Conservation (phyloP, 2,888 invertebrate species). For the Dinocampus coccinellae region DNA sequence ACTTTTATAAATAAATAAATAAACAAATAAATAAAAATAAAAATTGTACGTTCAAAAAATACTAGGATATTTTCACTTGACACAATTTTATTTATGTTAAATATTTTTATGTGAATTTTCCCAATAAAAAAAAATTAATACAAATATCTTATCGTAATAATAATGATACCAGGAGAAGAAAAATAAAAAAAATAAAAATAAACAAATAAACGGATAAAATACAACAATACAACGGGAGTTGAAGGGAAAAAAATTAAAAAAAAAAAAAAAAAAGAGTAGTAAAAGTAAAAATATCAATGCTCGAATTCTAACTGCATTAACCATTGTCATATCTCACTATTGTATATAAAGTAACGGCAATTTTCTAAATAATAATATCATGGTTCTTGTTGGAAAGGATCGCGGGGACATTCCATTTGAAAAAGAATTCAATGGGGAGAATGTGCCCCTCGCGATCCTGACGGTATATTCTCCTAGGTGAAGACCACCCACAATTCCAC, state of each 20-base stretch:
- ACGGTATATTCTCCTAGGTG: constrained; percentile 45
- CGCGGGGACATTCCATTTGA: constrained; percentile 43
- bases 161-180: no score
- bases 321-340: constrained; percentile 38
- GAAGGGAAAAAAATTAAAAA: not conserved
- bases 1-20: no score
- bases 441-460: constrained; percentile 51
- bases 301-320: constrained; percentile 46
- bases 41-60: no score
- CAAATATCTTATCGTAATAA: no score
- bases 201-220: not conserved
- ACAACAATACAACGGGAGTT: not conserved
- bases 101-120: no score
- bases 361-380: constrained; percentile 53
- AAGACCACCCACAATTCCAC: constrained; percentile 41
- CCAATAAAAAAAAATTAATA: no score
- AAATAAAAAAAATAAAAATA: not conserved
- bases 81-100: not conserved
- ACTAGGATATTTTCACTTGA: no score
- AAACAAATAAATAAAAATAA: no score
- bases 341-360: constrained; percentile 32
- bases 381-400: constrained; percentile 38
- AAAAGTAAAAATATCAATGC: not conserved
- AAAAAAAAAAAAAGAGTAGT: not conserved
- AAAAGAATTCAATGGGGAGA: constrained; percentile 58